A percentile compares a stretch with the other conserved stretches of the same genome.
phyloP scores from a whole-genome alignment of 2,888 invertebrate genomes.

The Troglohyphantes excavatus region DNA sequence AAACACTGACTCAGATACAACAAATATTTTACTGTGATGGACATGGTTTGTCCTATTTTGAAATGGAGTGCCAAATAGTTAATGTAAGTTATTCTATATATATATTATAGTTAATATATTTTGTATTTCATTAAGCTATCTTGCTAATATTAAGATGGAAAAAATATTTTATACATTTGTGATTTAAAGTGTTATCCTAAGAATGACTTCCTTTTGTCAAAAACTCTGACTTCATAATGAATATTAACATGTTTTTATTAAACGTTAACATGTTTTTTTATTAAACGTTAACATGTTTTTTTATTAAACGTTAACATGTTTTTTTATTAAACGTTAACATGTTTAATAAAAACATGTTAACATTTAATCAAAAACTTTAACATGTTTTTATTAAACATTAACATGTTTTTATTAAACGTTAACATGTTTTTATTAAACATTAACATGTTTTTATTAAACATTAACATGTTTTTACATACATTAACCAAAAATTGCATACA shows the following conservation, averaged over 20 bases:
- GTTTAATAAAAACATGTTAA: too few relatives aligned
- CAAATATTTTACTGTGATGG: slow-evolving; percentile 61
- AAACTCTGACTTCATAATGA: neutral
- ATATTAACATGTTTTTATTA: neutral
- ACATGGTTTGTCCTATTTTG: slow-evolving; percentile 44
- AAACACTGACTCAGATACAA: slow-evolving; percentile 47
- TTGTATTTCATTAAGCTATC: neutral
- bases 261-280: too few relatives aligned
- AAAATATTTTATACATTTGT: neutral
- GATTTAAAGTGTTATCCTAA: neutral
- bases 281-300: too few relatives aligned
- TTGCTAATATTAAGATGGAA: neutral
- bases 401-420: neutral
- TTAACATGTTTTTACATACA: too few relatives aligned
- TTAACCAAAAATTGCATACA: too few relatives aligned
- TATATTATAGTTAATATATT: neutral
- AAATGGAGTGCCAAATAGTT: neutral
- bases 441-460: too few relatives aligned
- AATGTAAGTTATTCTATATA: neutral
- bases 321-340: too few relatives aligned
- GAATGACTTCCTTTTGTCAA: neutral
- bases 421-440: neutral
- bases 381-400: too few relatives aligned
- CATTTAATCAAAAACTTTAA: neutral
- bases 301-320: too few relatives aligned